Conservation (phyloP, 2,888 invertebrate genomes). For the Sialis lutaria region DNA sequence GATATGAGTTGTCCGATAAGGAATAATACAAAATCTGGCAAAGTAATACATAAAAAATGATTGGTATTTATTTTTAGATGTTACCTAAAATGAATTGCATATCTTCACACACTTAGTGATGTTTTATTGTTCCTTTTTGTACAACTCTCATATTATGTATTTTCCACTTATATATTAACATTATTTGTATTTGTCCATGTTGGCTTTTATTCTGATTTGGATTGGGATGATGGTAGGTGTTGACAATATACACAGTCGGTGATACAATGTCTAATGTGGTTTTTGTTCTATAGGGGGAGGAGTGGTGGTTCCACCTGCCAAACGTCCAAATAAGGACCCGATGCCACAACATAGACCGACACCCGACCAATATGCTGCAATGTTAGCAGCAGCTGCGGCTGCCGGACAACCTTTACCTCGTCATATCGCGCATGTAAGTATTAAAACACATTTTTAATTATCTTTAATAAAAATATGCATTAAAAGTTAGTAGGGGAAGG, state of each 20-base stretch:
- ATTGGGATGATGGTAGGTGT: constrained; percentile 43
- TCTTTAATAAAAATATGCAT: no score
- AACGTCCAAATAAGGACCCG: constrained; percentile 65
- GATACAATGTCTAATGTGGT: not conserved
- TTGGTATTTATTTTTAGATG: no score
- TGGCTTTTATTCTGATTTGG: constrained; percentile 43
- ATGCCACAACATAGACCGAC: constrained; percentile 51
- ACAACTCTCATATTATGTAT: not conserved
- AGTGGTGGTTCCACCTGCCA: constrained; percentile 41
- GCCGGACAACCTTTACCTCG: constrained; percentile 51
- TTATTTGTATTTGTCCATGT: constrained; percentile 22
- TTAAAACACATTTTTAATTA: no score
- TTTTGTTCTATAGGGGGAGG: constrained; percentile 1
- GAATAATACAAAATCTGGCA: no score
- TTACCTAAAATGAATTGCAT: no score
- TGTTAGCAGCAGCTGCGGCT: constrained; percentile 47
- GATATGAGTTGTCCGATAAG: no score
- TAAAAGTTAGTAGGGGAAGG: no score
- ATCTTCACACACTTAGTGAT: no score
- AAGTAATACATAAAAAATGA: no score
- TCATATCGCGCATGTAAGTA: constrained; percentile 45
- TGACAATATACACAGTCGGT: constrained; percentile 3
- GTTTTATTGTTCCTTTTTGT: not conserved
- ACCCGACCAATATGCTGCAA: constrained; percentile 53
- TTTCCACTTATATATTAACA: no score